phyloP scores from a whole-genome alignment of 2,888 invertebrate genomes.

The Falcaria lacertinaria region DNA sequence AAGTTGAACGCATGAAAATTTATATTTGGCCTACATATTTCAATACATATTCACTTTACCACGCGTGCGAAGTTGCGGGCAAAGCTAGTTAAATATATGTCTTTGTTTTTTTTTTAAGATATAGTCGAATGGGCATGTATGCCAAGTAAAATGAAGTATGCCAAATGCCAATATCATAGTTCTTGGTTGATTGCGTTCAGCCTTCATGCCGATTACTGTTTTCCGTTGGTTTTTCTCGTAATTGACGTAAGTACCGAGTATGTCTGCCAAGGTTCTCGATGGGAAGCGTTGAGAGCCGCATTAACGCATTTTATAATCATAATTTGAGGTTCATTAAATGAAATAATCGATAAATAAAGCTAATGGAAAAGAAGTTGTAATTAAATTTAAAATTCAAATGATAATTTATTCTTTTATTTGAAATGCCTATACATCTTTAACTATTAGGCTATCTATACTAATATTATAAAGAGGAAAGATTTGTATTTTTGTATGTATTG shows the following conservation, averaged over 20 bases:
- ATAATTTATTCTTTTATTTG: too few species aligned
- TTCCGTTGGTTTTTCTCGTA: slow-evolving; percentile 73
- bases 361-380: too few species aligned
- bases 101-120: slow-evolving; percentile 22
- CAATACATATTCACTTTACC: too few species aligned
- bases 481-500: too few species aligned
- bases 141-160: slow-evolving; percentile 75
- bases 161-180: slow-evolving; percentile 78
- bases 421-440: too few species aligned
- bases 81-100: too few species aligned
- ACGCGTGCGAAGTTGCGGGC: too few species aligned
- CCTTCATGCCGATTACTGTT: slow-evolving; percentile 66
- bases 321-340: slow-evolving; percentile 3
- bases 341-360: background rate
- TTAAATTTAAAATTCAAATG: too few species aligned
- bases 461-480: too few species aligned
- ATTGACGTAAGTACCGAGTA: slow-evolving; percentile 52
- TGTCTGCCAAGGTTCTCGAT: slow-evolving; percentile 59
- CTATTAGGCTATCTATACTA: too few species aligned
- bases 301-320: slow-evolving; percentile 8
- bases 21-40: too few species aligned
- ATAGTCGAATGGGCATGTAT: slow-evolving; percentile 64
- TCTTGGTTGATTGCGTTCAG: slow-evolving; percentile 65
- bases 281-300: slow-evolving; percentile 19
- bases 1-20: too few species aligned